Percentiles rank a stretch among this genome's conserved stretches.
These are phyloP conservation scores for Micrasema longulum DNA, from an alignment of 1,140 invertebrate species.

Conservation along the genomic window DNA sequence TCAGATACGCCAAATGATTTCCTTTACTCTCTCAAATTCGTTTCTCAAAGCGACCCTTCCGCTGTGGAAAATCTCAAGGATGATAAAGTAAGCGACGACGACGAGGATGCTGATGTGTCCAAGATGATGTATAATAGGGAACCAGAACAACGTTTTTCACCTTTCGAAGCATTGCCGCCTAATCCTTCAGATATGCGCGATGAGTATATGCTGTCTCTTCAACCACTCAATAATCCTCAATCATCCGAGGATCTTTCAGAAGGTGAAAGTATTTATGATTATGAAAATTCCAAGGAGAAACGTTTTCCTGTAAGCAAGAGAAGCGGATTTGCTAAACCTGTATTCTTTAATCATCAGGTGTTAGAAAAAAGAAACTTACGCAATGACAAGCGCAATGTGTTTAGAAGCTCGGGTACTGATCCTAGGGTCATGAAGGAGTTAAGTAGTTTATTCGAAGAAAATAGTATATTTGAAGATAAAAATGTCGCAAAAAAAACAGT, in stretches of 20 bases:
- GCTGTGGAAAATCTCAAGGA: constrained; percentile 56
- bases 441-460: constrained; percentile 67
- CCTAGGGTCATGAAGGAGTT: constrained; percentile 69
- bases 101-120: constrained; percentile 58
- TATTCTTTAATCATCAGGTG: constrained; percentile 25
- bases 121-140: constrained; percentile 44
- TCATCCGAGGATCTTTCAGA: constrained; percentile 61
- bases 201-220: constrained; percentile 69
- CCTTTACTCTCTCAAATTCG: constrained; percentile 51
- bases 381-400: constrained; percentile 57
- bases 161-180: constrained; percentile 60
- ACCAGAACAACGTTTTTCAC: constrained; percentile 46
- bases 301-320: constrained; percentile 75
- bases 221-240: constrained; percentile 65
- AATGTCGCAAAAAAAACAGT: constrained; percentile 63
- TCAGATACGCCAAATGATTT: constrained; percentile 51
- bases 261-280: constrained; percentile 58
- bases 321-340: constrained; percentile 60
- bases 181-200: constrained; percentile 66
- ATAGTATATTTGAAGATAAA: constrained; percentile 57
- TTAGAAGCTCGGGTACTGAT: constrained; percentile 64
- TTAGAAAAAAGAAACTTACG: constrained; percentile 45
- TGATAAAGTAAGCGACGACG: constrained; percentile 59
- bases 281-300: constrained; percentile 66
- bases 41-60: constrained; percentile 49